Evolutionary conservation across 2,888 invertebrate species (phyloP), one percentile per base, ranked within the genome.

Genomic region (Drosophila sordidapex): DNA sequence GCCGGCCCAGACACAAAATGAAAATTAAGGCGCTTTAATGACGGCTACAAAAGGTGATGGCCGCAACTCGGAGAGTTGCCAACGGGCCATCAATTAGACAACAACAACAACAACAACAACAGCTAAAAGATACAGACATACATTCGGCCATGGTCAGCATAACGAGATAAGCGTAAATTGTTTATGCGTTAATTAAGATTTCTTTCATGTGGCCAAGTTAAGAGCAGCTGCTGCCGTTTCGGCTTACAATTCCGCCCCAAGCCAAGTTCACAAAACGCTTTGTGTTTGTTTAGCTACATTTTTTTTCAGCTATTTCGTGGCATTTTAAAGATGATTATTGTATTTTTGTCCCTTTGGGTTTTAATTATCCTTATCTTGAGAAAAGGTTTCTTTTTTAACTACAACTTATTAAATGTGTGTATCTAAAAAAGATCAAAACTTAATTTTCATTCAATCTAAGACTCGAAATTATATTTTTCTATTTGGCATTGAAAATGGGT

Each of bases 171-270:
- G 81, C 83, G 71, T 77, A 71, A 81, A 87, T 76, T 76, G 81
- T 74, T 81, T 73, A 83, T 74, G 83, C 85, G 79, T 81, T 81
- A 85, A 82, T 81, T 87, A 82, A 85, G 85, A 85, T 87, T 83
- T 81, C 76, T 74, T 87, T 76, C 65, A 70, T 63, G 73, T 70
- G 70, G 66, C 61, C 56, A 63, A 54, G 59, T 51, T 61, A 27
- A 70, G 35, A 63, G 59, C 70, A 60, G 70, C 62, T 56, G 82
- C 67, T 76, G 51, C 29, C 40, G 56, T 25, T 35, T 31, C 61
- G 29, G 25, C 53, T 51, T 54, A 48, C 74, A 59, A 59, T 60
- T 54, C 29, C 18, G 40, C 40, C 54, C n/a, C 46, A 18, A 53
- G 52, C 59, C 38, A 46, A 69, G 33, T 54, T 66, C 46, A 67